Evolutionary conservation across 1,140 invertebrate species (phyloP).

Genomic region (Saccostrea cuccullata): DNA sequence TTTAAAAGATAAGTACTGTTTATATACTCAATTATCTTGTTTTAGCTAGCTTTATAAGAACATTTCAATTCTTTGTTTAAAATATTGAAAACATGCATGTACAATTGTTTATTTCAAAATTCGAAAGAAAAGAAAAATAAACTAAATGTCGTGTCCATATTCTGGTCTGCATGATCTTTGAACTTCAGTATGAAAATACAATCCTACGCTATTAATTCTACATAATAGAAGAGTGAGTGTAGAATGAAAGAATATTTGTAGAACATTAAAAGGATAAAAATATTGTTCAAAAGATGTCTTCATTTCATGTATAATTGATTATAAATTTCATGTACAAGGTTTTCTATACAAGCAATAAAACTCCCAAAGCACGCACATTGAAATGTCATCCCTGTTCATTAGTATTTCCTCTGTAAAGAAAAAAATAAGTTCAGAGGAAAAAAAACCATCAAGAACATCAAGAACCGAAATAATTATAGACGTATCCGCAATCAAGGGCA

Average conservation of each 20-base stretch:
- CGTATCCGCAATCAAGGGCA: neutral
- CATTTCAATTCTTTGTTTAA: too few relatives aligned
- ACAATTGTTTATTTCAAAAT: neutral
- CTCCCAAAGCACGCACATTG: neutral
- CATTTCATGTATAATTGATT: neutral
- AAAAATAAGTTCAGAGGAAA: neutral
- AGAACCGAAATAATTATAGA: neutral
- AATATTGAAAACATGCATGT: neutral
- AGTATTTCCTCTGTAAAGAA: neutral
- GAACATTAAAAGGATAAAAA: neutral
- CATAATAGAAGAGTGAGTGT: neutral
- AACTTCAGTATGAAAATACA: neutral
- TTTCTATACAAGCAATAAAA: too few relatives aligned
- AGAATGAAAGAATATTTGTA: neutral
- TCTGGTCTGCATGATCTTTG: neutral
- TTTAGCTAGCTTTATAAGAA: too few relatives aligned
- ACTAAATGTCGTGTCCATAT: neutral
- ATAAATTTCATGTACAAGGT: neutral
- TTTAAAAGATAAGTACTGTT: too few relatives aligned
- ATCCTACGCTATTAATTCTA: neutral
- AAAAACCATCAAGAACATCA: neutral
- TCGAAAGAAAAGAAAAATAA: neutral
- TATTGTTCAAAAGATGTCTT: constrained; percentile 4
- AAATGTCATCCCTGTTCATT: neutral
- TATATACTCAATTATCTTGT: too few relatives aligned